Conservation (phyloP, 2,888 invertebrate species). For the Petrolisthes cinctipes region DNA sequence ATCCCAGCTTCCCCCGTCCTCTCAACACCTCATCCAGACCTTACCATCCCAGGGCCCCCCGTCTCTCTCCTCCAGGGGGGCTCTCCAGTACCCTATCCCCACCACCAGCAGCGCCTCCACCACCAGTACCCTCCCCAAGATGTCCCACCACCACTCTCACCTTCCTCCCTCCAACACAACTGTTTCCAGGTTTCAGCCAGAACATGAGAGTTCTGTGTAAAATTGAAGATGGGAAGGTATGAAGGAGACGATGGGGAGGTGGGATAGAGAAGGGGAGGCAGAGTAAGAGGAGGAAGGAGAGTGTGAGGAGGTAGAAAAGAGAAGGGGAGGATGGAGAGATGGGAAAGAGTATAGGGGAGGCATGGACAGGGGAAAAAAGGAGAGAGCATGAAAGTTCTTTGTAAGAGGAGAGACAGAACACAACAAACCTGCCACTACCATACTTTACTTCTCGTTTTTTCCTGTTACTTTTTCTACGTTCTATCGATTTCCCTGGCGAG, state of each 20-base stretch:
- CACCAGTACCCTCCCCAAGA: conserved; percentile 9
- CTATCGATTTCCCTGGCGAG: too few relatives aligned
- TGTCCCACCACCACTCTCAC: too few relatives aligned
- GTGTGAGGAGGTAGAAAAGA: background rate
- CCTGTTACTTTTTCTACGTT: too few relatives aligned
- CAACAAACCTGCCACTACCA: background rate
- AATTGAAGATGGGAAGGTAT: background rate
- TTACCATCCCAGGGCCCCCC: too few relatives aligned
- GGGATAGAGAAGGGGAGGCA: conserved; percentile 5
- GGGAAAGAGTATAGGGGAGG: conserved; percentile 9
- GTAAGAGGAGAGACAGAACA: background rate
- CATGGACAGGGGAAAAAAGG: background rate
- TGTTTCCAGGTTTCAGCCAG: conserved; percentile 16
- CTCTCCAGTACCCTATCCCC: conserved; percentile 3
- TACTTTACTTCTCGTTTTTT: too few relatives aligned
- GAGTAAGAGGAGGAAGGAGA: background rate
- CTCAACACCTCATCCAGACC: too few relatives aligned
- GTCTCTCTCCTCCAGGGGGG: background rate
- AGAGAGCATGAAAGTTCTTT: background rate
- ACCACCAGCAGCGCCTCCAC: background rate
- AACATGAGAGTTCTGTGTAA: conserved; percentile 49
- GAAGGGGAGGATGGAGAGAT: conserved; percentile 6
- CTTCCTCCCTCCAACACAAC: conserved; percentile 11
- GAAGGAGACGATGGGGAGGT: background rate
- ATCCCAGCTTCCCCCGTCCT: background rate